Base-by-base conservation (phyloP, 2,113 vertebrate genomes). In the Anoplopoma fimbria region DNA sequence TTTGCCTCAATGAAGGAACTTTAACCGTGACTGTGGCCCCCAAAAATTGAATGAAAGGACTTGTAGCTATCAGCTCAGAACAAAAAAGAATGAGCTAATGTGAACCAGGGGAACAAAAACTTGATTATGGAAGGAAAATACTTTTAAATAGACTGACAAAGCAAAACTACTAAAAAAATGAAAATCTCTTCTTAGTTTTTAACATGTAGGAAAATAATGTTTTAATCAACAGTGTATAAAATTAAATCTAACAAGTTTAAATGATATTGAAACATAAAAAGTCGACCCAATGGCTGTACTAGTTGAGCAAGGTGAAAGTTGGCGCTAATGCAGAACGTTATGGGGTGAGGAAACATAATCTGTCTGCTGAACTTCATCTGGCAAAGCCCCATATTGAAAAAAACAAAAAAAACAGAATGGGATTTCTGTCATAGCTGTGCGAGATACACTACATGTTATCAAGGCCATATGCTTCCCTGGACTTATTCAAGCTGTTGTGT, bases 61-160 rank as follows among this genome's bases (percentile, higher is more conserved):
- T 72, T 25, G 40, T 55, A 69, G 60, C 57, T 69, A 58, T 87
- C 76, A 58, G 60, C 70, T 77, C 25, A 55, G 29, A 70, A 80
- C 9, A 42, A 74, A n/a, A 81, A 51, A 23, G 29, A 69, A 38
- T 67, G 19, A 47, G 49, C 15, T 53, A 65, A 21, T 34, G 27
- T 25, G 61, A 83, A 76, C 31, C 25, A 49, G 23, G 9, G 12
- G 2, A 33, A 72, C 19, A 49, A 42, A 62, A 75, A 69, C 21
- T 58, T 9, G 33, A 49, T 1, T 51, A 9, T 51, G 25, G n/a
- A 61, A 25, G 33, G 33, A 23, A 27, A 31, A 76, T 47, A 69
- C 29, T n/a, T 53, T 74, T 29, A 74, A 45, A 65, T 21, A 21
- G 14, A 80, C 40, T 10, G 29, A 69, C 33, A 58, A 38, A 72